Evolutionary conservation across 2,113 vertebrate genomes (phyloP).

Genomic region (Pelvicachromis taeniatus): DNA sequence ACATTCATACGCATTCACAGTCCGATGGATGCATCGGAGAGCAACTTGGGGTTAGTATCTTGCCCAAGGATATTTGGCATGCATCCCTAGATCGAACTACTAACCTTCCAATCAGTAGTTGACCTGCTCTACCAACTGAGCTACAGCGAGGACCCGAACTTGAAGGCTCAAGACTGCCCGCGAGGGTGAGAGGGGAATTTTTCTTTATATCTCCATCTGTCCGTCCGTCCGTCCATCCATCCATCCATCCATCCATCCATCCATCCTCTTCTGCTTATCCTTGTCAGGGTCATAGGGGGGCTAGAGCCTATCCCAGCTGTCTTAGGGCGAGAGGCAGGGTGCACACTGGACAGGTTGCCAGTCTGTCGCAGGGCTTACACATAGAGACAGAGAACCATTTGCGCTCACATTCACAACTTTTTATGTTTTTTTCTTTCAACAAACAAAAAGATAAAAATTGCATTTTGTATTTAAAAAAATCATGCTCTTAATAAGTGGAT

Average conservation of each 20-base stretch:
- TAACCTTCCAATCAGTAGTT: too few relatives aligned
- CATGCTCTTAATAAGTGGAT: neutral
- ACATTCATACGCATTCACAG: too few relatives aligned
- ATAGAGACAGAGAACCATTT: neutral
- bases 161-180: neutral
- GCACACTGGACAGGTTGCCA: neutral
- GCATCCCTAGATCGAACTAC: too few relatives aligned
- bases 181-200: neutral
- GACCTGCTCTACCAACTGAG: too few relatives aligned
- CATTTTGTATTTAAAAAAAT: neutral
- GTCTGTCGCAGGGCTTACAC: neutral
- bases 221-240: neutral
- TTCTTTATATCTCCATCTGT: rapidly evolving
- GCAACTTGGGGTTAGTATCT: too few relatives aligned
- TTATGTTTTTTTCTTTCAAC: neutral
- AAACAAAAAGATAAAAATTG: neutral
- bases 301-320: neutral
- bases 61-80: too few relatives aligned
- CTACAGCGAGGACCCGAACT: neutral
- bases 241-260: neutral
- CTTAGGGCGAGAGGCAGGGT: neutral
- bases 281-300: neutral
- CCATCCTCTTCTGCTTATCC: neutral
- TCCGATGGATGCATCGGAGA: too few relatives aligned
- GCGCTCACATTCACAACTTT: neutral